Evolutionary conservation across 2,888 invertebrate species (phyloP), one percentile per base, ranked within the genome.

Genomic region (Scotopteryx bipunctaria): DNA sequence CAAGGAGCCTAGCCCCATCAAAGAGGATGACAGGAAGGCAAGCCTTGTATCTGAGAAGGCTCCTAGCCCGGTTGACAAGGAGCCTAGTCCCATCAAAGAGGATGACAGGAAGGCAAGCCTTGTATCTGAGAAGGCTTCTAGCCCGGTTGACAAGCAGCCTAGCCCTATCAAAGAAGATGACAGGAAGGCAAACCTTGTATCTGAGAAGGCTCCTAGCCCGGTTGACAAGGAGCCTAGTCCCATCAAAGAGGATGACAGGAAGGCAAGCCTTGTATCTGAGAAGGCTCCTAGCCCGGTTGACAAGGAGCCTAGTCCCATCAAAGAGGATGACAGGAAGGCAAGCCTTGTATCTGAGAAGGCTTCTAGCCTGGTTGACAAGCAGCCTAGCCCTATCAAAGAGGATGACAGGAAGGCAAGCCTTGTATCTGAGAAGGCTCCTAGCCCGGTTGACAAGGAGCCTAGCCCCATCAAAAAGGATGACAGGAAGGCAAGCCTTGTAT

Each of bases 331-430:
- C 5, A 37, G 11, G 4, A 16, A 6, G 1, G 23, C 47, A 0
- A 64, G 59, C 14, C 53, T 40, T 0, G 0, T 23, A 0, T 21
- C 48, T 3, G 49, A 60, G 0, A 64, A 55, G 13, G 45, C 32
- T n/a, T 31, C 46, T 2, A 62, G 52, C 8, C 51, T 53, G 1
- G 8, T 14, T 15, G 43, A 53, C 9, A 21, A 11, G 8, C 11
- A 3, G 15, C 9, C 15, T 0, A 42, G 42, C 29, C 27, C 29
- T 2, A 8, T 33, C 16, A 23, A 23, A 6, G 23, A 25, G 1
- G 32, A 13, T 6, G n/a, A 38, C n/a, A n/a, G 8, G 6, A 38
- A 40, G 14, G 4, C 11, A 23, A 46, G 46, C 23, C 27, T 27
- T 2, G 5, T 31, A 2, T 27, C 31, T 15, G 38, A 33, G 0